Evolutionary conservation across 2,113 vertebrate genomes (phyloP).

Genomic region (Macaca nemestrina): DNA sequence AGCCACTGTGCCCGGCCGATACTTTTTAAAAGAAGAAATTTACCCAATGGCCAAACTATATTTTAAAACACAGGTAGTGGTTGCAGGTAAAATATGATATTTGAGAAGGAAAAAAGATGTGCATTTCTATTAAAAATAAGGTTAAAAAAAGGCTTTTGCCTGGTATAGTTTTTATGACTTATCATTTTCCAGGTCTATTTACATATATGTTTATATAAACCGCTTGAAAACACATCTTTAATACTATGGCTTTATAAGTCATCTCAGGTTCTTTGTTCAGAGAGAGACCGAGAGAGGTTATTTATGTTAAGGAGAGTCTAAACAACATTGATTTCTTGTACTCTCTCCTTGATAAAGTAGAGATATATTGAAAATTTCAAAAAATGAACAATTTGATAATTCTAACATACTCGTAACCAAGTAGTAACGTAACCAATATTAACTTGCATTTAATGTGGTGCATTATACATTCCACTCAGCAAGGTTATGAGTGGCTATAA

Average conservation of each 20-base stretch:
- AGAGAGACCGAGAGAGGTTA: background rate
- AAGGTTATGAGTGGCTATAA: background rate
- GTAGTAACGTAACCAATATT: background rate
- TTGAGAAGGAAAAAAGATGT: background rate
- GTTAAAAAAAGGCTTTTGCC: background rate
- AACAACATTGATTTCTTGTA: background rate
- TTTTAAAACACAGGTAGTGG: background rate
- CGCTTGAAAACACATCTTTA: background rate
- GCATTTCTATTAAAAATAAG: background rate
- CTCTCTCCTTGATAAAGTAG: background rate
- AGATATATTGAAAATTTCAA: background rate
- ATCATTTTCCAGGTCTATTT: background rate
- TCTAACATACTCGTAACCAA: background rate
- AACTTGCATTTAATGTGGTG: background rate
- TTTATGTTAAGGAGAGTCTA: background rate
- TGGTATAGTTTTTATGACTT: background rate
- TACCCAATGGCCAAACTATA: background rate
- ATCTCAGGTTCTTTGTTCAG: background rate
- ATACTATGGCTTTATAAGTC: background rate
- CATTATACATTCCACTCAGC: background rate
- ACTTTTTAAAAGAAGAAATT: slow-evolving; percentile 4
- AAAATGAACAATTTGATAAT: background rate
- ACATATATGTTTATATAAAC: background rate
- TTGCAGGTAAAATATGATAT: background rate
- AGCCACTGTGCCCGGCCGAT: too few species aligned